These are phyloP conservation scores for Diabrotica balteata DNA, from an alignment of 2,888 invertebrate genomes.

Conservation along the genomic window DNA sequence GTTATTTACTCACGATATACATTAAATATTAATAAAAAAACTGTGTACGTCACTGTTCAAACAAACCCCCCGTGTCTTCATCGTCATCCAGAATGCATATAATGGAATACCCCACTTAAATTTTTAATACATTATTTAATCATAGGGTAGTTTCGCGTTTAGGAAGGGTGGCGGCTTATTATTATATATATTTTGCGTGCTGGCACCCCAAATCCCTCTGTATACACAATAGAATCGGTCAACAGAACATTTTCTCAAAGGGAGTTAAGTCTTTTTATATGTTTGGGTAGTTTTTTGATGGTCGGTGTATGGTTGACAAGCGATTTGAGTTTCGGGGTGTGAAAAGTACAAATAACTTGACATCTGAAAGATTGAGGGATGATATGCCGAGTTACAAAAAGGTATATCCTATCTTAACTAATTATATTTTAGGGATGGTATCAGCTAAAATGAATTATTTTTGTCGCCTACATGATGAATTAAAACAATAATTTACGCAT, in stretches of 20 bases:
- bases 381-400: no score
- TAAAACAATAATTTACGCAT: no score
- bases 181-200: conserved; percentile 20
- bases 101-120: conserved; percentile 33
- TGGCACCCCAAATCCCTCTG: conserved; percentile 19
- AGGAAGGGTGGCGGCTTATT: conserved; percentile 21
- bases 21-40: not conserved
- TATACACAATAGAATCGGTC: conserved; percentile 27
- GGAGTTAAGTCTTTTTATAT: conserved; percentile 24
- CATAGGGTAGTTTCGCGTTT: conserved; percentile 30
- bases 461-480: no score
- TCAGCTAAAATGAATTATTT: no score
- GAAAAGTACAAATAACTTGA: conserved; percentile 10
- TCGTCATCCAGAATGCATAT: conserved; percentile 19
- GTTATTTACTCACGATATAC: not conserved
- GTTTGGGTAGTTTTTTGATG: conserved; percentile 18
- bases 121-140: conserved; percentile 37
- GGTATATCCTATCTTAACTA: no score
- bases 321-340: conserved; percentile 16
- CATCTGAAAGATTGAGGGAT: not conserved
- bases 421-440: no score
- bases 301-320: conserved; percentile 19
- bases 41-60: conserved; percentile 5
- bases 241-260: conserved; percentile 23
- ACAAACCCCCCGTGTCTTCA: conserved; percentile 9